Evolutionary conservation across 2,113 vertebrate species (phyloP).

Genomic region (Miniopterus natalensis): DNA sequence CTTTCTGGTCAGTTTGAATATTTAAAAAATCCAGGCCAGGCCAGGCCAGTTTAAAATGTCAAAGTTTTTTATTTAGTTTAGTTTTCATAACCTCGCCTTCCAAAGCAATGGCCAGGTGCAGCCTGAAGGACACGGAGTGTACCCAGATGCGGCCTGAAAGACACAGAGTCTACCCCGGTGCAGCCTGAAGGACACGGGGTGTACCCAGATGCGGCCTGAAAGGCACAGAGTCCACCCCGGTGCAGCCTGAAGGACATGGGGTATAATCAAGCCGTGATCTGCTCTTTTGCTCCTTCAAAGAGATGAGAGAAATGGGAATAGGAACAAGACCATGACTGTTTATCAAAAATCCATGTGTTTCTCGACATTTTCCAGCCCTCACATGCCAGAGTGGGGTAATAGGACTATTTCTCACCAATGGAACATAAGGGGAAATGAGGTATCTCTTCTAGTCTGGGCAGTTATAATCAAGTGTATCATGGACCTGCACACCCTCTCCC

Average conservation of each 20-base stretch:
- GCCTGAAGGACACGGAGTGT: background rate
- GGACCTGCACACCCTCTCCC: background rate
- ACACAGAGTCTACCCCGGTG: background rate
- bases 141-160: background rate
- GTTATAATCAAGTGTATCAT: background rate
- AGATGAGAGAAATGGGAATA: background rate
- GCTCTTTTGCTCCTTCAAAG: background rate
- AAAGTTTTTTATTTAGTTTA: background rate
- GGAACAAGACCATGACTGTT: background rate
- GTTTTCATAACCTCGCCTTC: background rate
- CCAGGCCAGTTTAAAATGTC: background rate
- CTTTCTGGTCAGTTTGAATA: background rate
- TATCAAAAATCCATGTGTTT: background rate
- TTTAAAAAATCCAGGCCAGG: background rate
- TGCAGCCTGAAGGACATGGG: background rate
- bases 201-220: background rate
- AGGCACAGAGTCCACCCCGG: background rate
- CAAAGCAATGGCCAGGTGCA: background rate
- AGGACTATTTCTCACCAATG: background rate
- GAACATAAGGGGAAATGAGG: background rate
- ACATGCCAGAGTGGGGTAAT: too few species aligned
- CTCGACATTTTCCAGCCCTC: background rate
- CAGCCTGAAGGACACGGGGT: background rate
- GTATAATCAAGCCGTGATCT: background rate
- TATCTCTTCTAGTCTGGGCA: background rate